Evolutionary conservation across 2,797 vertebrate genomes (phyloP).

Genomic region (Cuculus canorus): DNA sequence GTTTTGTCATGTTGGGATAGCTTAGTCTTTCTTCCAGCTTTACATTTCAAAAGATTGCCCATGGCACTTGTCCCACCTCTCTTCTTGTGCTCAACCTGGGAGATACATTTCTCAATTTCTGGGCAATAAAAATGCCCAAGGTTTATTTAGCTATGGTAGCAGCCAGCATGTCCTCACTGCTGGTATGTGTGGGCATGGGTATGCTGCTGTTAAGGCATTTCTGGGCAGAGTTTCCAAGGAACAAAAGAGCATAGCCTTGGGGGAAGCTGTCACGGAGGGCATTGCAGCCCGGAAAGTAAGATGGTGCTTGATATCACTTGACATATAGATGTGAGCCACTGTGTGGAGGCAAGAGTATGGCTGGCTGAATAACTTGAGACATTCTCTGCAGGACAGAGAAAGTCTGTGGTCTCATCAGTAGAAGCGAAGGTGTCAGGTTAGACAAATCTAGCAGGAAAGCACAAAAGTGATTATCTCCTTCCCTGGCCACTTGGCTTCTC

Average conservation of each 20-base stretch:
- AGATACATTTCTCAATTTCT: background rate
- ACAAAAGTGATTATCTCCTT: slow-evolving; percentile 2
- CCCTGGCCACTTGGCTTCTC: background rate
- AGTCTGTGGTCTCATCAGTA: background rate
- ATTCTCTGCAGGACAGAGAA: too few relatives aligned
- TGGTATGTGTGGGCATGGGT: background rate
- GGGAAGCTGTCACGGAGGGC: background rate
- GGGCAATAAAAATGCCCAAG: background rate
- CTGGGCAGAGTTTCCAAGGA: background rate
- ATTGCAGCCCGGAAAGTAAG: background rate
- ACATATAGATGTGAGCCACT: background rate
- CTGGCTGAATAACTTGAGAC: background rate
- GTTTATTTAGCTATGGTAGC: background rate
- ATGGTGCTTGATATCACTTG: background rate
- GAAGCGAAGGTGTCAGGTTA: background rate
- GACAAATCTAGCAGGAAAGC: background rate
- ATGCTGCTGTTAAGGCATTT: background rate
- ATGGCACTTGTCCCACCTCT: background rate
- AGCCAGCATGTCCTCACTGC: background rate
- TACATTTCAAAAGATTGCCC: background rate
- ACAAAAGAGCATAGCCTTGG: background rate
- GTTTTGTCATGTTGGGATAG: background rate
- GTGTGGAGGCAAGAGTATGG: rapidly evolving
- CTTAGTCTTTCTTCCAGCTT: background rate
- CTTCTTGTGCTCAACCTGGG: background rate